phyloP scores from a whole-genome alignment of 2,113 vertebrate genomes.

The Varanus salvator region DNA sequence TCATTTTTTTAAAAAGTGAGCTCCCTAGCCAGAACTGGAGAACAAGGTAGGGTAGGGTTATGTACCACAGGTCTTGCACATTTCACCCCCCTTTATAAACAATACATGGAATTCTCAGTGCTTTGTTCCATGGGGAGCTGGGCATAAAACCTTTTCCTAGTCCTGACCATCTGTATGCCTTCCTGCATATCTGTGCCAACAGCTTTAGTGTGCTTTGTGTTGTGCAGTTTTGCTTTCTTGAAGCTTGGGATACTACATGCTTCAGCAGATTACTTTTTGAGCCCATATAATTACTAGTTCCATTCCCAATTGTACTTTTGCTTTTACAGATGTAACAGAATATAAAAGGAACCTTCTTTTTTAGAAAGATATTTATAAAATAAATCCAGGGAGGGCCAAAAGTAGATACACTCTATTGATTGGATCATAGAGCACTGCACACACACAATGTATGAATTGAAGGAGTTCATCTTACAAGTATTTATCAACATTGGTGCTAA shows the following conservation, averaged over 20 bases:
- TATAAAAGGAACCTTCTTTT: not conserved
- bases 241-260: not conserved
- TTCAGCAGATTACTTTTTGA: conserved; percentile 17
- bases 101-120: not conserved
- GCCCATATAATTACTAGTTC: not conserved
- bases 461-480: too few species aligned
- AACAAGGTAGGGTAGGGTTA: not conserved
- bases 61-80: not conserved
- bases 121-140: not conserved
- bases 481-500: too few species aligned
- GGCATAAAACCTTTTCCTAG: not conserved
- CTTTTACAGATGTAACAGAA: not conserved
- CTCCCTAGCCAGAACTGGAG: not conserved
- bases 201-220: not conserved
- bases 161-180: not conserved
- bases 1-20: not conserved
- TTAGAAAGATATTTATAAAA: not conserved
- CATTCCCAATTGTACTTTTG: not conserved
- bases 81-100: not conserved
- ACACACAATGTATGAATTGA: too few species aligned
- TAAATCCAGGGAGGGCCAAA: too few species aligned
- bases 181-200: not conserved
- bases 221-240: not conserved
- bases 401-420: too few species aligned
- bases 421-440: too few species aligned